A percentile compares a stretch with the other conserved stretches of the same genome.
Conservation (phyloP, 2,113 vertebrate species). For the Isichthys henryi region DNA sequence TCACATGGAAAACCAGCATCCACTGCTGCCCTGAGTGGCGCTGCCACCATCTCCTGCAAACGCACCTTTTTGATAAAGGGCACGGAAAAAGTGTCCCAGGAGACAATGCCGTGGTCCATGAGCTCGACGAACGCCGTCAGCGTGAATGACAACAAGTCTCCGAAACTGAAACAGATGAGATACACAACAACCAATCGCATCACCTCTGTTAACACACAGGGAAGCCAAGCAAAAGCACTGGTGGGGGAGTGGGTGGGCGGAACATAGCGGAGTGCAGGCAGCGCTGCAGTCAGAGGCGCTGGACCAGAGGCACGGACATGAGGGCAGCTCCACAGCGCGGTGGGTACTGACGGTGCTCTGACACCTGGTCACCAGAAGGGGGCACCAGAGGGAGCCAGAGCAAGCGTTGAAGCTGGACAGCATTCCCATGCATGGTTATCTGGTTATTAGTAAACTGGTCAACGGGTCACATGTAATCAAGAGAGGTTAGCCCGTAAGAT, state of each 20-base stretch:
- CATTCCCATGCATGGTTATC: slow-evolving; percentile 43
- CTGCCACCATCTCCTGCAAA: neutral
- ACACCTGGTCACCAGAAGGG: slow-evolving; percentile 10
- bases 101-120: slow-evolving; percentile 98
- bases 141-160: slow-evolving; percentile 95
- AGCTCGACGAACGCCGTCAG: slow-evolving; percentile 97
- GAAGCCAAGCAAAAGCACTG: slow-evolving; percentile 16
- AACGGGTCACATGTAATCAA: slow-evolving; percentile 3
- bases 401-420: slow-evolving; percentile 35
- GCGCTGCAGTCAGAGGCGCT: slow-evolving; percentile 19
- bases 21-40: neutral
- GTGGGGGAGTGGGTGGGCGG: slow-evolving; percentile 8
- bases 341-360: slow-evolving; percentile 6
- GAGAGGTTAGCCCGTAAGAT: slow-evolving; percentile 9
- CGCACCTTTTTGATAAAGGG: slow-evolving; percentile 98
- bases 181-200: slow-evolving; percentile 44
- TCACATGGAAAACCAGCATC: neutral
- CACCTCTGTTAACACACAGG: slow-evolving; percentile 34
- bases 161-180: slow-evolving; percentile 77
- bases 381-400: slow-evolving; percentile 34
- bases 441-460: slow-evolving; percentile 33
- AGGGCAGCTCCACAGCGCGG: neutral
- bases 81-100: slow-evolving; percentile 98
- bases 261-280: neutral
- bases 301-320: slow-evolving; percentile 7